Percentiles rank a stretch among this genome's conserved stretches.
phyloP scores from a whole-genome alignment of 1,140 invertebrate species.

The Leucophenga varia region DNA sequence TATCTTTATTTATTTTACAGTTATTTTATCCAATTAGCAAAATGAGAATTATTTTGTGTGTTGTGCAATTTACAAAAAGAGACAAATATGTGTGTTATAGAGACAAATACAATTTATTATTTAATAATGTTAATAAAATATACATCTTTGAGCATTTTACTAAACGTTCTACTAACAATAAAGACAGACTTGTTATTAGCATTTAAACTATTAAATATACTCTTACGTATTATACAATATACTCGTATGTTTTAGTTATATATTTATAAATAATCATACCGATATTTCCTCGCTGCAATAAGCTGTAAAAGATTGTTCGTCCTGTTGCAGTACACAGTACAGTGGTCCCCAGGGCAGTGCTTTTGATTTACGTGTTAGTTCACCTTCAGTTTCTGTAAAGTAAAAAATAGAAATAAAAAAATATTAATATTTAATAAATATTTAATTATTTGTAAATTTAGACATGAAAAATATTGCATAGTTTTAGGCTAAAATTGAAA shows the following conservation, averaged over 20 bases:
- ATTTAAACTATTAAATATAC: no score
- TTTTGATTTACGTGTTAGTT: conserved; percentile 39
- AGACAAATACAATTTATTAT: conserved; percentile 15
- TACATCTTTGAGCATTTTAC: no score
- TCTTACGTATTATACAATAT: no score
- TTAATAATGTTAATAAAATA: conserved; percentile 3
- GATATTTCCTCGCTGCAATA: conserved; percentile 86
- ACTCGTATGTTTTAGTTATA: no score
- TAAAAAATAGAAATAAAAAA: not conserved
- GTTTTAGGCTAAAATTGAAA: no score
- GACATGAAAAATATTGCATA: no score
- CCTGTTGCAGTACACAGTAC: conserved; percentile 84
- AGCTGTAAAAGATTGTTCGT: conserved; percentile 80
- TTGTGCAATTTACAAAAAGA: conserved; percentile 29
- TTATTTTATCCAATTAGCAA: conserved; percentile 9
- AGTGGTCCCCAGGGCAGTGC: conserved; percentile 76
- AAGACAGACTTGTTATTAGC: no score
- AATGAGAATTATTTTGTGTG: not conserved
- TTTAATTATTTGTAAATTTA: no score
- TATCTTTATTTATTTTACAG: conserved; percentile 32
- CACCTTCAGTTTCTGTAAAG: conserved; percentile 50
- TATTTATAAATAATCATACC: conserved; percentile 60
- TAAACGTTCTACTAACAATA: no score
- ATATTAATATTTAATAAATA: not conserved
- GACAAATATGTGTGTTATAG: conserved; percentile 22